phyloP scores from a whole-genome alignment of 2,113 vertebrate species.

The Scartelaos histophorus region DNA sequence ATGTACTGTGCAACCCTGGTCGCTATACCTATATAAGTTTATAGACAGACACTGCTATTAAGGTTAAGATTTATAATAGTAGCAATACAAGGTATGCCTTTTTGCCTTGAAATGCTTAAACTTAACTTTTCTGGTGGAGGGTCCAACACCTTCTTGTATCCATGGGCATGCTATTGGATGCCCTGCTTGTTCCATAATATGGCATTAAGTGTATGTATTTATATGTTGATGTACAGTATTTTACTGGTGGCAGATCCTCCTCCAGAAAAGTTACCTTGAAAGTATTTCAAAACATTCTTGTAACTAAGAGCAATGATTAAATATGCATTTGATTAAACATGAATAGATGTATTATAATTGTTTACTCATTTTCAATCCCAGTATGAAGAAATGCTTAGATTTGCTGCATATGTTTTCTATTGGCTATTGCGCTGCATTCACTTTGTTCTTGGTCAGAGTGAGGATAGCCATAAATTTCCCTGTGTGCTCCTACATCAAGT shows the following conservation, averaged over 20 bases:
- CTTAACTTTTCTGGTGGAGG: too few species aligned
- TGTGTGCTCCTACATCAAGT: conserved; percentile 19
- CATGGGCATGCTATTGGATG: too few species aligned
- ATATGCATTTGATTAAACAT: too few species aligned
- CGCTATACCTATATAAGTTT: background rate
- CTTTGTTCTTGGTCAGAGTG: conserved; percentile 23
- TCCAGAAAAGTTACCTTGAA: background rate
- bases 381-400: background rate
- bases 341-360: background rate
- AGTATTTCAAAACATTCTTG: background rate
- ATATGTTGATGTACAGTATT: too few species aligned
- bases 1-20: background rate
- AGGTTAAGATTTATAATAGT: background rate
- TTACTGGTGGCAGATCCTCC: background rate
- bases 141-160: too few species aligned
- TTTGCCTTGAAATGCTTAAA: too few species aligned
- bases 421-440: background rate
- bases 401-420: background rate
- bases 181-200: too few species aligned
- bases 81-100: too few species aligned
- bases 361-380: background rate
- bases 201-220: too few species aligned
- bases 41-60: background rate
- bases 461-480: conserved; percentile 31
- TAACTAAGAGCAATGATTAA: too few species aligned